Evolutionary conservation across 2,797 vertebrate genomes (phyloP), one percentile per base, ranked within the genome.

Genomic region (Aplochiton taeniatus): DNA sequence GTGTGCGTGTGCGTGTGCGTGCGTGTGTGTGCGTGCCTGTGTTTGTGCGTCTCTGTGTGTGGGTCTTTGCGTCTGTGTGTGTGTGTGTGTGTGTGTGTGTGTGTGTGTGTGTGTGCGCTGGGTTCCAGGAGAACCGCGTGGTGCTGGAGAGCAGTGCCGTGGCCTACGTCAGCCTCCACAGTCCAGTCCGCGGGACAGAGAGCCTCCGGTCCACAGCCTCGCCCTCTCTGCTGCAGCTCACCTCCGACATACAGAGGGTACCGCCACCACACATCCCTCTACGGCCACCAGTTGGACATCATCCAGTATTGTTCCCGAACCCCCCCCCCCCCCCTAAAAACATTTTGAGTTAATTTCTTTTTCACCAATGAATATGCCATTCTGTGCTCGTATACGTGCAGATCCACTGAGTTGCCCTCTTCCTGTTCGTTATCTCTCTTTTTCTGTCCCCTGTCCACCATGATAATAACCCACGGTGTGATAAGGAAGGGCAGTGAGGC

Each of bases 161-260:
- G 79, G 94, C 95, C 73, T 98, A 98, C 0, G 10, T 98, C 63
- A 94, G 94, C 66, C 90, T 98, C 17, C 92, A 95, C 69, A 90
- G 83, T 70, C 96, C 96, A 0, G 79, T 98, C 20, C 84, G 82
- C 75, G 93, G 93, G 6, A 93, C 93, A 8, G 91, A 91, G 60
- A 92, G 87, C 49, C 88, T 97, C 0, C 73, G 83, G 52, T 90
- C 93, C 0, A 77, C 94, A 41, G 91, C 93, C n/a, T 98, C 96
- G 1, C 95, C 96, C 19, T 94, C 95, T 20, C 92, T 98, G 65
- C 91, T 92, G 66, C 95, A 98, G 13, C 86, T 98, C 74, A 90
- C 91, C 68, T 78, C 86, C 6, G 95, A 97, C 72, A 93, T 95
- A 75, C 91, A 91, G 62, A 79, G 89, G 83, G 78, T 88, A 74